Conservation (phyloP, 2,113 vertebrate genomes). For the Brachypodius melanocephalos region DNA sequence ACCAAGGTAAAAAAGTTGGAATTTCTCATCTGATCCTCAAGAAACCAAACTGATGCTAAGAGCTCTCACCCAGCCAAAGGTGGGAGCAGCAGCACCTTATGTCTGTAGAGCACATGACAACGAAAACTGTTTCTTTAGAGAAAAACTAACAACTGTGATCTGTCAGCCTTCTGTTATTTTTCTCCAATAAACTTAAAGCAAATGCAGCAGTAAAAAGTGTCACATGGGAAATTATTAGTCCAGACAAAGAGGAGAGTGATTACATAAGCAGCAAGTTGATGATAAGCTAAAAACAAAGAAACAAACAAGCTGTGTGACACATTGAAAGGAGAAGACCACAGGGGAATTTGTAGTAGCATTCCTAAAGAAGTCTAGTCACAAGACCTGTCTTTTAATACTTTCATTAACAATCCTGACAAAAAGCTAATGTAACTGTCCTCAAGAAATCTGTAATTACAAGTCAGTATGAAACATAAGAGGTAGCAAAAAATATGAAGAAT, state of each 20-base stretch:
- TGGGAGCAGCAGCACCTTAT: neutral
- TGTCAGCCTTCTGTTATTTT: neutral
- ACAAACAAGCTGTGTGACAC: neutral
- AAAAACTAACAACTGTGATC: neutral
- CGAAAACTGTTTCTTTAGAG: neutral
- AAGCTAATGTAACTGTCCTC: neutral
- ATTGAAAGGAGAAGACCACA: neutral
- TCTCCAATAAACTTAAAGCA: neutral
- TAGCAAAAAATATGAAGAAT: neutral
- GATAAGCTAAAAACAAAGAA: neutral
- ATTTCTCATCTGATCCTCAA: neutral
- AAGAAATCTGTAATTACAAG: neutral
- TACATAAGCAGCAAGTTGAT: neutral
- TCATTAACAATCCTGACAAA: neutral
- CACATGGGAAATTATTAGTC: neutral
- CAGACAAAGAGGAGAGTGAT: neutral
- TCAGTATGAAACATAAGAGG: neutral
- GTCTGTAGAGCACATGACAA: neutral
- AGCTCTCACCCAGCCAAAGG: neutral
- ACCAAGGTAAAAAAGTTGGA: neutral
- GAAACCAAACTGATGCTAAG: neutral
- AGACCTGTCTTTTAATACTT: neutral
- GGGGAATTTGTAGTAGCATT: neutral
- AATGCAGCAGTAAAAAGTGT: neutral
- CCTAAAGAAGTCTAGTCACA: neutral